Evolutionary conservation across 2,888 invertebrate genomes (phyloP).

Genomic region (Thera obeliscata): DNA sequence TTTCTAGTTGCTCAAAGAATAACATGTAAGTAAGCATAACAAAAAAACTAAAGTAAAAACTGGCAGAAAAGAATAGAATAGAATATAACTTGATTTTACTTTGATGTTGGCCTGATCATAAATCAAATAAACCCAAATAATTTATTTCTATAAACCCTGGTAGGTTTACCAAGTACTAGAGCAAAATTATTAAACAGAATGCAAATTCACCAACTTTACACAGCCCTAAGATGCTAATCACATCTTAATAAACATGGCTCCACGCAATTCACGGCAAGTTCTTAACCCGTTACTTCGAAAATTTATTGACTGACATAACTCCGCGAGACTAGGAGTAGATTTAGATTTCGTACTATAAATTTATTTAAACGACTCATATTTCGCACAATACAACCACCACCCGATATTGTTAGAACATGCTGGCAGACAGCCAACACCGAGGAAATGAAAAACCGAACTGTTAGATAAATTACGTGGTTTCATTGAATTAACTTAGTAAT

Average conservation of each 20-base stretch:
- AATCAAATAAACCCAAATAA: no score
- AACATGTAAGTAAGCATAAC: no score
- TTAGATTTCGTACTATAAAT: conserved; percentile 30
- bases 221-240: conserved; percentile 7
- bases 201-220: conserved; percentile 1
- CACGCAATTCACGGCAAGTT: conserved; percentile 15
- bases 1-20: no score
- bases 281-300: conserved; percentile 24
- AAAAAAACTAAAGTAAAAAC: no score
- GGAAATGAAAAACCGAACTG: conserved; percentile 30
- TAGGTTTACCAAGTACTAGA: neutral
- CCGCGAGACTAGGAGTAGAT: conserved; percentile 27
- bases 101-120: no score
- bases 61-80: no score
- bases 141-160: neutral
- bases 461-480: conserved; percentile 25
- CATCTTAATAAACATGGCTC: neutral
- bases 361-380: conserved; percentile 31
- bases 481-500: conserved; percentile 28
- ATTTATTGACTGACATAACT: conserved; percentile 27
- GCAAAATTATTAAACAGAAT: neutral
- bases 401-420: conserved; percentile 18
- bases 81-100: no score
- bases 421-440: conserved; percentile 25
- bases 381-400: conserved; percentile 22